phyloP scores from a whole-genome alignment of 1,140 invertebrate genomes.

The Aphelenchoides besseyi region DNA sequence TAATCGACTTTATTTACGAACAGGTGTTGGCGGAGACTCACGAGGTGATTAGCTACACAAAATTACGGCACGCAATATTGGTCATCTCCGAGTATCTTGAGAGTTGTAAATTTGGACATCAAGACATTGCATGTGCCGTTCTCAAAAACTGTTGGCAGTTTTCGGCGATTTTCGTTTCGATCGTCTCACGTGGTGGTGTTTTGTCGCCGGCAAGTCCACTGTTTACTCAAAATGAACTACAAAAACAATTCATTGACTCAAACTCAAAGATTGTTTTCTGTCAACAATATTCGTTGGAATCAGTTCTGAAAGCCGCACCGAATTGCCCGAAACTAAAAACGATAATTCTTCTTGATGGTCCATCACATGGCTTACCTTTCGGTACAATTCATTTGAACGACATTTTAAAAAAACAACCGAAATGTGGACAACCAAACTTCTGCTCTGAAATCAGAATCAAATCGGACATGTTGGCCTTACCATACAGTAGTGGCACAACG shows the following conservation, averaged over 20 bases:
- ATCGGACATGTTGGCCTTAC: slow-evolving; percentile 4
- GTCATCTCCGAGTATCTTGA: slow-evolving; percentile 34
- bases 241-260: slow-evolving; percentile 36
- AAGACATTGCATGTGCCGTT: slow-evolving; percentile 33
- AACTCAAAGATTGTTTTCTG: slow-evolving; percentile 37
- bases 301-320: not conserved
- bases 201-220: slow-evolving; percentile 77
- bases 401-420: not conserved
- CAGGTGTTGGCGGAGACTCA: not conserved
- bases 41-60: not conserved
- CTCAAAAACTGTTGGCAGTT: slow-evolving; percentile 42
- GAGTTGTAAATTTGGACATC: slow-evolving; percentile 68
- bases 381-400: not conserved
- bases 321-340: slow-evolving; percentile 5
- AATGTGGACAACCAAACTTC: not conserved
- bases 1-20: not conserved
- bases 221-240: slow-evolving; percentile 69
- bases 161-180: slow-evolving; percentile 30
- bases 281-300: slow-evolving; percentile 1
- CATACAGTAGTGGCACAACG: slow-evolving; percentile 17
- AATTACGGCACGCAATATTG: not conserved
- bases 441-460: slow-evolving; percentile 8
- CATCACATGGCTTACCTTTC: not conserved
- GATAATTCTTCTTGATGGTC: not conserved
- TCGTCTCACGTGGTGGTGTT: slow-evolving; percentile 66